Conservation (phyloP, 1,140 invertebrate genomes). For the Caenorhabditis inopinata region DNA sequence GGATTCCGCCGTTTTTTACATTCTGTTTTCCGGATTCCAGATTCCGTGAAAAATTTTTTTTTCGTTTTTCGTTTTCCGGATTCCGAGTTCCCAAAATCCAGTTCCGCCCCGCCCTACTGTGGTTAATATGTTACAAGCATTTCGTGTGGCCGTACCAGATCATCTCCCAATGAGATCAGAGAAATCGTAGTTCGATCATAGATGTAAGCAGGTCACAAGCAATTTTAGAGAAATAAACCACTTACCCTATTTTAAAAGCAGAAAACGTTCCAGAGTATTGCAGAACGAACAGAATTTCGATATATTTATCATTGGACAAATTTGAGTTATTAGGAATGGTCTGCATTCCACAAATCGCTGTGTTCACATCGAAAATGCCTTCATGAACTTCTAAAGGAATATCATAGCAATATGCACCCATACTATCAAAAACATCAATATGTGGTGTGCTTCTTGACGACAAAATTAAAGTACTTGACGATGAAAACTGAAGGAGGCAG, state of each 20-base stretch:
- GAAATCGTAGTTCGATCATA: too few species aligned
- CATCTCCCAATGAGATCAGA: too few species aligned
- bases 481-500: conserved; percentile 14
- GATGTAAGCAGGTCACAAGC: too few species aligned
- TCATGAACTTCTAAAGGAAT: conserved; percentile 3
- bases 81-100: too few species aligned
- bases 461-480: not conserved
- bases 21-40: too few species aligned
- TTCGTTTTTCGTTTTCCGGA: too few species aligned
- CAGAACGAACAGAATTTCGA: conserved; percentile 10
- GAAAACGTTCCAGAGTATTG: conserved; percentile 36
- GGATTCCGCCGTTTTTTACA: too few species aligned
- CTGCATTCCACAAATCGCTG: conserved; percentile 27
- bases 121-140: too few species aligned
- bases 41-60: too few species aligned
- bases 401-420: conserved; percentile 33
- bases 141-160: too few species aligned
- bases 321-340: not conserved
- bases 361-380: conserved; percentile 1
- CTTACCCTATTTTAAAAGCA: conserved; percentile 37
- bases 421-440: conserved; percentile 38
- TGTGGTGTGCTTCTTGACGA: conserved; percentile 27
- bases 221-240: not conserved
- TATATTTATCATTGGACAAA: conserved; percentile 2
- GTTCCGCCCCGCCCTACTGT: too few species aligned